These are phyloP conservation scores for Cranoglanis bouderius DNA, from an alignment of 2,113 vertebrate species.

Conservation along the genomic window DNA sequence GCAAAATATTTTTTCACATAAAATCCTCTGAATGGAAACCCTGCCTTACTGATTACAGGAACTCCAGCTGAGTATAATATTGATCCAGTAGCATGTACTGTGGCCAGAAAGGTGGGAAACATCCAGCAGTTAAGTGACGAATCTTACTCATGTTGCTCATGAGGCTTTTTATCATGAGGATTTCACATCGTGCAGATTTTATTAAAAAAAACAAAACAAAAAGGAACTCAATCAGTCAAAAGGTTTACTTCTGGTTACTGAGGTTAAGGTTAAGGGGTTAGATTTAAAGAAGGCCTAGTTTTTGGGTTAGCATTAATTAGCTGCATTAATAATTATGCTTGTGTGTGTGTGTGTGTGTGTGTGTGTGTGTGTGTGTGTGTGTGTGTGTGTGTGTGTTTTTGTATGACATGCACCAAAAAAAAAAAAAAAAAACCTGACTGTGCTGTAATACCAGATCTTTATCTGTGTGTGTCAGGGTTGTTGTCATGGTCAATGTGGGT, in stretches of 20 bases:
- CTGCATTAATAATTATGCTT: neutral
- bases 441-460: slow-evolving; percentile 4
- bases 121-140: neutral
- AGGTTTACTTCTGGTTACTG: neutral
- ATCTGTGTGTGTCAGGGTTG: slow-evolving; percentile 35
- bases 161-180: neutral
- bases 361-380: neutral
- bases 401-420: neutral
- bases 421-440: neutral
- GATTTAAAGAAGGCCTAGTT: neutral
- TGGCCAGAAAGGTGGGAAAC: neutral
- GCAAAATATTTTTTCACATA: neutral
- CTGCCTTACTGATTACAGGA: neutral
- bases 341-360: neutral
- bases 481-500: slow-evolving; percentile 44
- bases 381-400: neutral
- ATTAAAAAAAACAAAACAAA: neutral
- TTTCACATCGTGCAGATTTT: neutral
- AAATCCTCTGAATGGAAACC: neutral
- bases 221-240: neutral
- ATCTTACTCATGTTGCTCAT: neutral
- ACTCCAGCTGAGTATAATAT: neutral
- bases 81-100: neutral
- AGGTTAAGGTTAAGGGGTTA: neutral
- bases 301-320: neutral